phyloP scores from a whole-genome alignment of 92 coral and sea anemone species.

The Epizoanthus stellaris region DNA sequence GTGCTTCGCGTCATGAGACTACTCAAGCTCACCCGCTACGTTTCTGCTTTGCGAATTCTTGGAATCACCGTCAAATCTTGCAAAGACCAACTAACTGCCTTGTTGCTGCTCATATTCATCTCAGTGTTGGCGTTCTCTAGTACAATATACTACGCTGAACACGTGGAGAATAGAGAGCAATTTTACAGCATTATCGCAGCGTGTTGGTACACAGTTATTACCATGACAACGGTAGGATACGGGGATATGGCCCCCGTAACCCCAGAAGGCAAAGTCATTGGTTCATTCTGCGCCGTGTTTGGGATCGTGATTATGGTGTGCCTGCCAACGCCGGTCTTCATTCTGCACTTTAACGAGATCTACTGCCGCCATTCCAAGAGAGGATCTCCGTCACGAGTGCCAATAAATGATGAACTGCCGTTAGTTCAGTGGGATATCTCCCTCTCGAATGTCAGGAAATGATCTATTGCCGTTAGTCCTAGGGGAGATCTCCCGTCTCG shows the following conservation, averaged over 20 bases:
- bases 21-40: slow-evolving; percentile 89
- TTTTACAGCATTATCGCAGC: slow-evolving; percentile 89
- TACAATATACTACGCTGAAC: slow-evolving; percentile 74
- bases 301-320: slow-evolving; percentile 92
- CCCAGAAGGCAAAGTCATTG: slow-evolving; percentile 81
- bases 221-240: slow-evolving; percentile 98
- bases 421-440: neutral
- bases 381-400: neutral
- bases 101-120: slow-evolving; percentile 65
- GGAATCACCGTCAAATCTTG: slow-evolving; percentile 88
- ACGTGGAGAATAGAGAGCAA: slow-evolving; percentile 62
- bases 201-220: slow-evolving; percentile 91
- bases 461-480: no score
- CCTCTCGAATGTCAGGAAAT: neutral
- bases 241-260: slow-evolving; percentile 87
- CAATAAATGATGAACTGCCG: neutral
- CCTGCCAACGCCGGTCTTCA: slow-evolving; percentile 92
- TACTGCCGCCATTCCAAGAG: slow-evolving; percentile 61
- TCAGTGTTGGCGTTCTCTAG: slow-evolving; percentile 82
- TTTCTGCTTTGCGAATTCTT: slow-evolving; percentile 86
- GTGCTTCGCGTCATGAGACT: slow-evolving; percentile 81
- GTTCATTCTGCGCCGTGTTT: slow-evolving; percentile 85
- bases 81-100: slow-evolving; percentile 77
- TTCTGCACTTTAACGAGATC: slow-evolving; percentile 85
- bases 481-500: no score